phyloP scores from a whole-genome alignment of 2,888 invertebrate species.

The Conomelus anceps region DNA sequence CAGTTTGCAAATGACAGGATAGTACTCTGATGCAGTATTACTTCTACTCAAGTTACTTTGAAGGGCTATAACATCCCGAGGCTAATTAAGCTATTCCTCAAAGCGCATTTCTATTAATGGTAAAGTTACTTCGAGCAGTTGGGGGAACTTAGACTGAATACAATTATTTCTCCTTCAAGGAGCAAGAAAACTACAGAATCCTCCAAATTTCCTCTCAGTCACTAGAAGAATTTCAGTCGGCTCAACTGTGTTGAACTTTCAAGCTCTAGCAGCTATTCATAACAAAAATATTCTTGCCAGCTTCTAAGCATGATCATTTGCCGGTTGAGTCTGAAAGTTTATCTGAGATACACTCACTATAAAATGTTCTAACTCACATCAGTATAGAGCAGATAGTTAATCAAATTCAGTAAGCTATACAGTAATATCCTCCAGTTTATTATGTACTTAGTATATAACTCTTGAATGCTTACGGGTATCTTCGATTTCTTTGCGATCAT shows the following conservation, averaged over 20 bases:
- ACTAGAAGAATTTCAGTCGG: neutral
- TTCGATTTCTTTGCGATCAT: no score
- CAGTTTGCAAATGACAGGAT: neutral
- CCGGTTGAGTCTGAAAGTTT: no score
- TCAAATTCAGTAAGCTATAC: no score
- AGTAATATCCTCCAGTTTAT: no score
- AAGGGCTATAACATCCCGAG: neutral
- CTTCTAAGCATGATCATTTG: no score
- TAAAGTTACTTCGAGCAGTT: neutral
- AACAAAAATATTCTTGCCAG: no score
- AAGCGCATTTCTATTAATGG: neutral
- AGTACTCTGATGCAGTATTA: neutral
- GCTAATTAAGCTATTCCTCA: neutral
- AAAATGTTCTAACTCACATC: no score
- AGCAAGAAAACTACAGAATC: neutral
- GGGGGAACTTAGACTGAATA: neutral
- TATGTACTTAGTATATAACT: no score
- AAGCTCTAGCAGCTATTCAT: neutral
- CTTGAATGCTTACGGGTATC: no score
- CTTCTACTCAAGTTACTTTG: neutral
- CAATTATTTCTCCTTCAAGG: neutral
- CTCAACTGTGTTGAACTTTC: neutral
- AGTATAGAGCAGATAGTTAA: no score
- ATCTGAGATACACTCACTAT: no score
- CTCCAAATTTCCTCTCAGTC: neutral